Evolutionary conservation across 1,140 invertebrate species (phyloP), one percentile per base, ranked within the genome.

Genomic region (Drosophila lacteicornis): DNA sequence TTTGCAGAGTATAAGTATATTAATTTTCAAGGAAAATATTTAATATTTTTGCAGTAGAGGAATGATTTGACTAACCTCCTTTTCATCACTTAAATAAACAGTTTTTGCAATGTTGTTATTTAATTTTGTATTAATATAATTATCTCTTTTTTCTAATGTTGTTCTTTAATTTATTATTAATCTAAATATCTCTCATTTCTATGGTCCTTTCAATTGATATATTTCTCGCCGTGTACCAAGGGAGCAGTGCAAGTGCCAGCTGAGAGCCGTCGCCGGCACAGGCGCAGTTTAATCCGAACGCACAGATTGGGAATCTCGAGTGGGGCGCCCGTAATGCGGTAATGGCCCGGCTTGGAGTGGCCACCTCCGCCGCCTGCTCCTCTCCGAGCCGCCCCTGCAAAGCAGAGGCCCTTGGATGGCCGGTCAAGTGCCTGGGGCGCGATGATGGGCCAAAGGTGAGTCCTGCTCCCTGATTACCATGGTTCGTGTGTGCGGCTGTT

Each of bases 271-370:
- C 46, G 75, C 46, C 74, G 78, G 81, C 84, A 81, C 53, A 88
- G 85, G 84, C 84, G 84, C 84, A 88, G 74, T 88, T 50, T 57
- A 82, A 67, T 77, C 74, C 76, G 36, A 47, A 57, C 59, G 73
- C 79, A 57, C 75, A 82, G 82, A 85, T 82, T 87, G 84, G 22
- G 40, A 56, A 49, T 67, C 60, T 74, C 67, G 65, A 78, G 75
- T 73, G 82, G 74, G 51, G 70, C 62, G 66, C 76, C 70, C 56
- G 36, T 78, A 78, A 78, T 87, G 85, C 68, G 84, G 58, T 88
- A 88, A 87, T 82, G 60, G 63, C 56, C 46, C 46, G 57, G 57
- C 67, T 61, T 47, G 40, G 58, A 57, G 57, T 36, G 42, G 22
- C 45, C 40, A 53, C 27, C 50, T 27, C 67, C 25, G 2, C 12